Evolutionary conservation across 2,888 invertebrate species (phyloP).

Genomic region (Drepana falcataria): DNA sequence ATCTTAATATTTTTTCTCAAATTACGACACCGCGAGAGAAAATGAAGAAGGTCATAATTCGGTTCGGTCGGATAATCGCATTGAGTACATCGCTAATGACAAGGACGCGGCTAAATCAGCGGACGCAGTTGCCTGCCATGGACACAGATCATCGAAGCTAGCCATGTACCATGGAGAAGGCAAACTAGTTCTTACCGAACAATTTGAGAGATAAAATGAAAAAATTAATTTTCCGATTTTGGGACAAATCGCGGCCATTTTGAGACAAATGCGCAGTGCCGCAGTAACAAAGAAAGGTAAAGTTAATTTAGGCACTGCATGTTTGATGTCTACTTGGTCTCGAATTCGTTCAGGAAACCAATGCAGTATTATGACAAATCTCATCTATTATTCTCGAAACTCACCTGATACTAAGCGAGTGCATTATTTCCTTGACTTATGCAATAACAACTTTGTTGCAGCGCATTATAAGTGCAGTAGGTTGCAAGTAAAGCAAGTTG

Average conservation of each 20-base stretch:
- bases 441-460: not conserved
- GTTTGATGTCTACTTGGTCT: too few species aligned
- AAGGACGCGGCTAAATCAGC: conserved; percentile 41
- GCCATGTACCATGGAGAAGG: not conserved
- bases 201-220: not conserved
- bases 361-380: too few species aligned
- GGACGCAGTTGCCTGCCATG: conserved; percentile 28
- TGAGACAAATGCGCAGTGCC: too few species aligned
- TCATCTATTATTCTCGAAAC: too few species aligned
- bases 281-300: too few species aligned
- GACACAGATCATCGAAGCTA: conserved; percentile 15
- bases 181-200: not conserved
- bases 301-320: too few species aligned
- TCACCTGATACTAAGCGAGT: too few species aligned
- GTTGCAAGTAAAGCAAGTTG: conserved; percentile 1
- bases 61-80: conserved; percentile 30
- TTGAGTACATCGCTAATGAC: conserved; percentile 42
- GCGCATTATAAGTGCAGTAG: not conserved
- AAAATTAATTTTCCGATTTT: too few species aligned
- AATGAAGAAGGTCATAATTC: conserved; percentile 18
- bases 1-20: not conserved
- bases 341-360: too few species aligned
- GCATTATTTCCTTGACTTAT: not conserved
- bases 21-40: not conserved
- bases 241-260: too few species aligned